Evolutionary conservation across 2,797 vertebrate genomes (phyloP), one percentile per base, ranked within the genome.

Genomic region (Clarias laeviceps): DNA sequence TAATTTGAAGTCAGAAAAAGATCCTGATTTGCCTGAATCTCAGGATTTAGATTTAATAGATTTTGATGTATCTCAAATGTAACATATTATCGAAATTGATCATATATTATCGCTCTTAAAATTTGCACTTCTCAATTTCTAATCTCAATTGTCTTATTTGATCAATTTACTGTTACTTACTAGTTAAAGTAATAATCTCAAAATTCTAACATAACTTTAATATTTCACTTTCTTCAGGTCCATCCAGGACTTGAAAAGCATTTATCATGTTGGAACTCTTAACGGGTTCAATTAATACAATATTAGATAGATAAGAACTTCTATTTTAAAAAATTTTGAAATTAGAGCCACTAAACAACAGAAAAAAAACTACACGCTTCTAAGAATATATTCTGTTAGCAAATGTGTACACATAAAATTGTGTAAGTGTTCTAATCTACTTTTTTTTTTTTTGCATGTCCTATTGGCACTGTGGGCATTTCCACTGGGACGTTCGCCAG

Each of bases 401-500:
- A 32, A 29, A 32, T 4, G 1, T 22, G 57, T 20, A 18, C 73
- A 12, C 12, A 14, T n/a, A 5, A 56, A 29, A 29, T 18, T n/a
- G 72, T 27, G 37, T 12, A 4, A 1, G 32, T 1, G 20, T 40
- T 34, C 5, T 9, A 66, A 66, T 32, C 66, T 6, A 2, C 2
- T 17, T 34, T 6, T 7, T 54, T 37, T 9, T 34, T 70, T 40
- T 70, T 32, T 6, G 34, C 24, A 74, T 20, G 18, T 29, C 12
- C 20, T 24, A 37, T 34, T 64, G 69, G 54, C 59, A 56, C 37
- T 11, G 29, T n/a, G 20, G 61, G 40, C 40, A 66, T 76, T 76
- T 83, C 70, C 70, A 65, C 37, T 59, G 83, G 82, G 84, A 59
- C 27, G 1, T 64, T 65, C 54, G 87, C 88, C 89, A 87, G 54